Conservation (phyloP, 2,888 invertebrate species). For the Homarus gammarus region DNA sequence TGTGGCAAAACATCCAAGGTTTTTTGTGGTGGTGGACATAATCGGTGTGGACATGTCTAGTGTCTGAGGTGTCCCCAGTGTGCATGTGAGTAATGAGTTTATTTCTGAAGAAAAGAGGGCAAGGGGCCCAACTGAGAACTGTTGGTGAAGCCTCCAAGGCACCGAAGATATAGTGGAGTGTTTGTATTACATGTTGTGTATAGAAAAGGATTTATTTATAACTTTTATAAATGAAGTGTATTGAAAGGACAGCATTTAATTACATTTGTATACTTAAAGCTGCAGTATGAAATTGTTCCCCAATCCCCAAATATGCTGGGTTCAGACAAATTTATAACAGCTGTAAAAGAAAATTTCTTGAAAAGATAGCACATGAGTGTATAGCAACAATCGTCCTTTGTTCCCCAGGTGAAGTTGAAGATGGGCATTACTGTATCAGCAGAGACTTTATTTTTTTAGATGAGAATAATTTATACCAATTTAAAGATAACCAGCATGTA, state of each 20-base stretch:
- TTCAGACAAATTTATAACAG: neutral
- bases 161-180: neutral
- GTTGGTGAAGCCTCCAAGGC: neutral
- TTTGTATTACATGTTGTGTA: neutral
- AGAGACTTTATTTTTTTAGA: neutral
- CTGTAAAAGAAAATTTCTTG: neutral
- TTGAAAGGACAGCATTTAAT: neutral
- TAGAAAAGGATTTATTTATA: conserved; percentile 1
- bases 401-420: neutral
- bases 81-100: neutral
- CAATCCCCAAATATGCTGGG: neutral
- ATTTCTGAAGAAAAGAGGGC: neutral
- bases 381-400: neutral
- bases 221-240: neutral
- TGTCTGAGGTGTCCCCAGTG: neutral
- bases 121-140: neutral
- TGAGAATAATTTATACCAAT: neutral
- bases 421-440: neutral
- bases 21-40: neutral
- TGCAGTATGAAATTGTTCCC: neutral
- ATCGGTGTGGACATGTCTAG: neutral
- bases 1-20: neutral
- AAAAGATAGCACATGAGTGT: neutral
- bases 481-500: neutral
- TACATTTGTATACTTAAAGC: neutral